Evolutionary conservation across 2,888 invertebrate species (phyloP).

Genomic region (Caenorhabditis sp.): DNA sequence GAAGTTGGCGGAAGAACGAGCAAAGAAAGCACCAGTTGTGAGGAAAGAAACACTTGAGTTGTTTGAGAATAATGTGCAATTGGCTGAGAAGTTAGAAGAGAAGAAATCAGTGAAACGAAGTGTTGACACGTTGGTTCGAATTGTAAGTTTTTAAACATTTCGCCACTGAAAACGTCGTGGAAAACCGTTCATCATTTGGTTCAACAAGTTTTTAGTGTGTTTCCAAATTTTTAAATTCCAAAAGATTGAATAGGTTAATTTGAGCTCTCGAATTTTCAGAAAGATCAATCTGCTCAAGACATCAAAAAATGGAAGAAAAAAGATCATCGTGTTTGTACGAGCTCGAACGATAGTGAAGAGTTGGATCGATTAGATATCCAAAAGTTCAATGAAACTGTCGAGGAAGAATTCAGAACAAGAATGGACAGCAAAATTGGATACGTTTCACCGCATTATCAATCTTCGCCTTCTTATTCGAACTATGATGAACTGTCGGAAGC

Average conservation of each 20-base stretch:
- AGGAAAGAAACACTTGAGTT: neutral
- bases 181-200: no score
- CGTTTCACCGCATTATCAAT: conserved; percentile 6
- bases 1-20: neutral
- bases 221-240: no score
- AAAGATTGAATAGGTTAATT: no score
- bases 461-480: conserved; percentile 6
- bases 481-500: neutral
- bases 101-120: neutral
- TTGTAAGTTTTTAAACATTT: conserved; percentile 7
- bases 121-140: neutral
- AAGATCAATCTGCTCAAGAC: neutral
- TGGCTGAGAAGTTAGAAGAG: conserved; percentile 1
- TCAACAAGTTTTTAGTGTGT: no score
- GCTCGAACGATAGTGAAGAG: neutral
- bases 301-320: conserved; percentile 1
- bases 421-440: conserved; percentile 5
- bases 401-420: neutral
- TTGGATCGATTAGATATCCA: conserved; percentile 1
- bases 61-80: neutral
- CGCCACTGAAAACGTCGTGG: no score
- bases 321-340: neutral
- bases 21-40: neutral
- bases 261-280: no score
- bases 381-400: neutral